These are phyloP conservation scores for Habropoda laboriosa DNA, from an alignment of 1,140 invertebrate genomes.

Conservation along the genomic window DNA sequence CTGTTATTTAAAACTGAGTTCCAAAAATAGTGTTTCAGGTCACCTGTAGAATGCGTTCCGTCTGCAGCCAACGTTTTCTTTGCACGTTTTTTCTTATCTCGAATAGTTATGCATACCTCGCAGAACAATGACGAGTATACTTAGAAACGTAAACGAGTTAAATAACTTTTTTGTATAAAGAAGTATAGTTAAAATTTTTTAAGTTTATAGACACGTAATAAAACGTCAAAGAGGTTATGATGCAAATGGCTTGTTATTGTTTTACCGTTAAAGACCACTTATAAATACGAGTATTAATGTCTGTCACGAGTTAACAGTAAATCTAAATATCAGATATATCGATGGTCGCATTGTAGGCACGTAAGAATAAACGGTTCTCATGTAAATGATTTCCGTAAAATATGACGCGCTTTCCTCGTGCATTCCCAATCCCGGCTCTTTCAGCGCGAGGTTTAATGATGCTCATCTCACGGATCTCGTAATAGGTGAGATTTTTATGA, in stretches of 20 bases:
- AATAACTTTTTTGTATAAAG: background rate
- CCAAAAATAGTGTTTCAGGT: conserved; percentile 17
- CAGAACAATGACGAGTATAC: conserved; percentile 19
- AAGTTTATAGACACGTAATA: no score
- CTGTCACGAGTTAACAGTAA: background rate
- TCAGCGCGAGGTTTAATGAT: conserved; percentile 6
- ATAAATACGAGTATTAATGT: background rate
- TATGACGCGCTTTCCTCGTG: conserved; percentile 16
- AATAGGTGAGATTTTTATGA: conserved; percentile 4
- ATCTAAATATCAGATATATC: background rate
- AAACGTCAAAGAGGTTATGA: no score
- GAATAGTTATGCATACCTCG: background rate
- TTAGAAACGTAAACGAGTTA: conserved; percentile 14
- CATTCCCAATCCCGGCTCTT: conserved; percentile 17
- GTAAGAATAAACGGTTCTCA: background rate
- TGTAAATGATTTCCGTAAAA: conserved; percentile 20
- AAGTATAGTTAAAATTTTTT: no score
- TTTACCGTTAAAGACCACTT: background rate
- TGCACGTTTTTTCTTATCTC: background rate
- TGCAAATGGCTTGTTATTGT: no score
- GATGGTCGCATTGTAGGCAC: background rate
- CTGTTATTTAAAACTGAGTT: conserved; percentile 31
- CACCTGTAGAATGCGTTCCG: background rate
- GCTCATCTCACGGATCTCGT: conserved; percentile 9
- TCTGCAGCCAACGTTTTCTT: background rate